These are phyloP conservation scores for Paralichthys olivaceus DNA, from an alignment of 2,113 vertebrate genomes.

Conservation along the genomic window DNA sequence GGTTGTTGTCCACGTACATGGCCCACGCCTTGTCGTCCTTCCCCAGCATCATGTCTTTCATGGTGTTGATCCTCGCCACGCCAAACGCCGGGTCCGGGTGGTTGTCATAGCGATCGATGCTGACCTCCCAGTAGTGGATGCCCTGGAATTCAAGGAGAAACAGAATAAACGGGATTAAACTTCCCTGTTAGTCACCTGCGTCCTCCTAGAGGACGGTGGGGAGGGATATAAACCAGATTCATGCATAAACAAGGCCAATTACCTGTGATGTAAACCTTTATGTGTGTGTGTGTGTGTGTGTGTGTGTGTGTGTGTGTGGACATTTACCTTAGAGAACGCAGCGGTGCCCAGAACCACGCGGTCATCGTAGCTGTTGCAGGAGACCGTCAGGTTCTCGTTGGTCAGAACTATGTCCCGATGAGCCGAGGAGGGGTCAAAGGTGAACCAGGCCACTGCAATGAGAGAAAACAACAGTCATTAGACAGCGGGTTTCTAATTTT, in stretches of 20 bases:
- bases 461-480: neutral
- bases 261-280: too few relatives aligned
- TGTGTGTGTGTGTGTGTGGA: neutral
- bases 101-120: constrained; percentile 96
- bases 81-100: constrained; percentile 97
- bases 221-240: neutral
- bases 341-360: constrained; percentile 95
- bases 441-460: constrained; percentile 94
- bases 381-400: constrained; percentile 95
- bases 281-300: too few relatives aligned
- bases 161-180: neutral
- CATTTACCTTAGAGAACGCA: constrained; percentile 90
- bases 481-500: too few relatives aligned
- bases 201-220: too few relatives aligned
- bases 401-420: constrained; percentile 95
- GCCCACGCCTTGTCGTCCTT: constrained; percentile 99
- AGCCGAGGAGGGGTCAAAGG: constrained; percentile 93
- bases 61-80: constrained; percentile 92
- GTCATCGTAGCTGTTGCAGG: constrained; percentile 96
- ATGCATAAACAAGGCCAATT: too few relatives aligned
- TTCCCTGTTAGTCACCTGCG: too few relatives aligned
- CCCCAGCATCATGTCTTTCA: constrained; percentile 97
- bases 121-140: constrained; percentile 94
- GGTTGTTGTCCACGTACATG: constrained; percentile 99
- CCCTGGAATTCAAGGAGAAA: constrained; percentile 71